Base-by-base conservation (phyloP, 1,140 invertebrate species). In the Pachyrhynchus sulphureomaculatus region DNA sequence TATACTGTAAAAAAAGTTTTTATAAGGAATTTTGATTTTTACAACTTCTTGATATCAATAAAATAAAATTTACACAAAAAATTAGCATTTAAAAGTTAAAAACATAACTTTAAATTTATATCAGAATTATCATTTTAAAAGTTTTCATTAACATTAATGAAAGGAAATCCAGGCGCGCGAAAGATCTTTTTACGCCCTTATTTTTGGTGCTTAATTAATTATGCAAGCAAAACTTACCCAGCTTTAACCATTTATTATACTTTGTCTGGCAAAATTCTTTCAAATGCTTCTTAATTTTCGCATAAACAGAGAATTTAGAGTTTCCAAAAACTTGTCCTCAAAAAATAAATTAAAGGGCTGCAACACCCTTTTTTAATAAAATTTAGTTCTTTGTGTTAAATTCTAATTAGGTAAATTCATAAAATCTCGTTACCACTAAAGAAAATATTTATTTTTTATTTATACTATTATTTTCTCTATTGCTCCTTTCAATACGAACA, bases 141-240 rank as follows among this genome's bases (percentile, higher is more conserved):
- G 49, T 62, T 62, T 62, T 62, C 59, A 62, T 62, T 62, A 54
- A 62, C 51, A 62, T 62, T 62, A 62, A 62, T 62, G 59, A 62
- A 62, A 44, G 59, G 59, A 62, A 62, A 62, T 62, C 51, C 59
- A 55, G 26, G 59, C 59, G 29, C 49, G 49, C 39, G 44, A 48
- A 51, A 62, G 59, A 62, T 62, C 59, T 62, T 62, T 62, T 62
- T 62, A 51, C 49, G 34, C 47, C 51, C 59, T 62, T 62, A 62
- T 62, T 62, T 62, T 62, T 45, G 59, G 59, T 54, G 18, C 59
- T 62, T 62, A 62, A 62, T 62, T 62, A 62, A 62, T 62, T 62
- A 62, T 62, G 59, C 59, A 62, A 48, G 59, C 59, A 62, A 62
- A 62, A 62, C 59, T 62, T 62, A 48, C 37, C 51, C 17, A 42